Evolutionary conservation across 2,113 vertebrate genomes (phyloP).

Genomic region (Phylloscopus whistleri): DNA sequence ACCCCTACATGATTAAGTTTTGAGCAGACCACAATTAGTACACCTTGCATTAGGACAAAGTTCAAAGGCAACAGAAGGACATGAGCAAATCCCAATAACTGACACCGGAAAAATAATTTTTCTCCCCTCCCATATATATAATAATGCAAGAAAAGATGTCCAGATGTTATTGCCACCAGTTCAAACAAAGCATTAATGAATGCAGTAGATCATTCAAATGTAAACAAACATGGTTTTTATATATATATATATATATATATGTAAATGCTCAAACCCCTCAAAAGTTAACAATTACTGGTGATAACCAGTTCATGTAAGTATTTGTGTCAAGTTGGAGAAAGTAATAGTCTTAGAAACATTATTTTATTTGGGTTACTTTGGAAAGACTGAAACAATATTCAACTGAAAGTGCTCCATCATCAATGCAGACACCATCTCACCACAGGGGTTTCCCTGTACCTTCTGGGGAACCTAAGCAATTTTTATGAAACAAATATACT

Average conservation of each 20-base stretch:
- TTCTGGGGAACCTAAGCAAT: neutral
- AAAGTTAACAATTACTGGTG: neutral
- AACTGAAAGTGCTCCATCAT: neutral
- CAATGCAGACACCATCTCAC: neutral
- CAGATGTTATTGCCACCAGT: neutral
- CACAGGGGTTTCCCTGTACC: neutral
- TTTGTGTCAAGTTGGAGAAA: neutral
- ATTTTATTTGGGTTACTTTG: neutral
- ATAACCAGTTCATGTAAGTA: neutral
- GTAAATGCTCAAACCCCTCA: neutral
- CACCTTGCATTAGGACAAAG: neutral
- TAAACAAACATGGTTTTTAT: neutral
- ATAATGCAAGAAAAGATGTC: neutral
- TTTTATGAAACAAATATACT: neutral
- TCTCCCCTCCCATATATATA: neutral
- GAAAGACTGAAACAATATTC: neutral
- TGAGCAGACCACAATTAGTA: neutral
- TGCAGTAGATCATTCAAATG: neutral
- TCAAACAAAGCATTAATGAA: constrained; percentile 9
- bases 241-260: neutral
- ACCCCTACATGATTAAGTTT: neutral
- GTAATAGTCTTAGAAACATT: neutral
- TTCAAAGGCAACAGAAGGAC: neutral
- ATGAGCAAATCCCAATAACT: neutral
- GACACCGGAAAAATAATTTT: neutral